Evolutionary conservation across 2,797 vertebrate genomes (phyloP).

Genomic region (Urocyon cinereoargenteus): DNA sequence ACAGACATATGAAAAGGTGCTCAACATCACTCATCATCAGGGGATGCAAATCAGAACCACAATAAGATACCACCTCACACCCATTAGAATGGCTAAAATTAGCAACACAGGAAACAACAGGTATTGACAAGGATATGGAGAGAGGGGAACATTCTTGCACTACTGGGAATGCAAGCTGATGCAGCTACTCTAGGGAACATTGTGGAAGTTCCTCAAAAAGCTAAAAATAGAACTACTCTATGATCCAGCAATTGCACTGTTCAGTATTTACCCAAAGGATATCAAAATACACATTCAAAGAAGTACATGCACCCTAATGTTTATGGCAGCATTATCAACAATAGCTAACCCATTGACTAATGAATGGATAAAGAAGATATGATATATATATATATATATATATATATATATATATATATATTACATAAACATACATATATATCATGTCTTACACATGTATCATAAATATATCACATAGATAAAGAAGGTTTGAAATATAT

Average conservation of each 20-base stretch:
- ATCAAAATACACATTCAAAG: neutral
- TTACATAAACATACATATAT: too few relatives aligned
- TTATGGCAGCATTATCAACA: neutral
- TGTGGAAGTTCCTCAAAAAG: neutral
- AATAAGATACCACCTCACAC: neutral
- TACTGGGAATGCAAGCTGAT: neutral
- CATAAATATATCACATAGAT: too few relatives aligned
- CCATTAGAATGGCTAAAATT: neutral
- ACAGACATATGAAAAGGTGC: neutral
- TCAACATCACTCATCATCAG: neutral
- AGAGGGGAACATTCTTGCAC: neutral
- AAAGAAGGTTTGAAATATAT: too few relatives aligned
- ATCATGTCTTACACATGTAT: too few relatives aligned
- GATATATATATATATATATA: too few relatives aligned
- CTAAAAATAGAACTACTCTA: neutral
- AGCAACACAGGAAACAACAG: neutral
- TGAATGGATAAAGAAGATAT: too few relatives aligned
- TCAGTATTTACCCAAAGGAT: neutral
- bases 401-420: neutral
- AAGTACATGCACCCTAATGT: neutral
- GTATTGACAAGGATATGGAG: neutral
- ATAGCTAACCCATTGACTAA: neutral
- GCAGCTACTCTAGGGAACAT: neutral
- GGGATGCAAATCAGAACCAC: neutral
- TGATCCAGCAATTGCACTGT: neutral